These are phyloP conservation scores for Paratilapia polleni DNA, from an alignment of 2,113 vertebrate genomes.

Conservation along the genomic window DNA sequence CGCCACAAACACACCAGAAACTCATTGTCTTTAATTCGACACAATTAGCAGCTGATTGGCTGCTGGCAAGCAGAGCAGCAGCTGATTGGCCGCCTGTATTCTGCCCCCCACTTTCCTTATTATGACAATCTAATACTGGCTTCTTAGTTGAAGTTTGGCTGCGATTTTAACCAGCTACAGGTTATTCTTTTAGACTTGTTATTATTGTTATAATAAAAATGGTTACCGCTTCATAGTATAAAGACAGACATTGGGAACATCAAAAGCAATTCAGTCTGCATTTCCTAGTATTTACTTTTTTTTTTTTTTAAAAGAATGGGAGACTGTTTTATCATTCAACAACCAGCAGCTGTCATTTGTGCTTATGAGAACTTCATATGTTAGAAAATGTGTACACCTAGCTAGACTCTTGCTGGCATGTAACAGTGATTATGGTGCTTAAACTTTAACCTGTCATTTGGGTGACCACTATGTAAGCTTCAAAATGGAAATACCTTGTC, in stretches of 20 bases:
- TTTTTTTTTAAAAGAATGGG: no score
- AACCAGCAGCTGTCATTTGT: not conserved
- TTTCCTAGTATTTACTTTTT: no score
- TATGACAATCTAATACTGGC: not conserved
- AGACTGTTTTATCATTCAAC: not conserved
- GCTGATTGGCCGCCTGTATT: slow-evolving; percentile 38
- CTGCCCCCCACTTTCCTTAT: not conserved
- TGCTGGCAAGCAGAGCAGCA: slow-evolving; percentile 1
- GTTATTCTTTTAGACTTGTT: not conserved
- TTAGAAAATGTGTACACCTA: not conserved
- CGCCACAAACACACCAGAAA: slow-evolving; percentile 10
- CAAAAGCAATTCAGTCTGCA: not conserved
- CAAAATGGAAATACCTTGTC: not conserved
- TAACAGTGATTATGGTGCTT: not conserved
- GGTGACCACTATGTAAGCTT: not conserved
- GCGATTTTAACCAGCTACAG: not conserved
- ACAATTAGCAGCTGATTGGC: slow-evolving; percentile 29
- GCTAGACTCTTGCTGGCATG: not conserved
- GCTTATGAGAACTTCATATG: no score
- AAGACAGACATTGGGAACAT: not conserved
- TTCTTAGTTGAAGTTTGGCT: not conserved
- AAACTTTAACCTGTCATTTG: not conserved
- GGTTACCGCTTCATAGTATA: not conserved
- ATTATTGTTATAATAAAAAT: not conserved
- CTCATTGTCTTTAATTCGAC: slow-evolving; percentile 21